Evolutionary conservation across 2,797 vertebrate species (phyloP), one percentile per base, ranked within the genome.

Genomic region (Ptychadena robeensis): DNA sequence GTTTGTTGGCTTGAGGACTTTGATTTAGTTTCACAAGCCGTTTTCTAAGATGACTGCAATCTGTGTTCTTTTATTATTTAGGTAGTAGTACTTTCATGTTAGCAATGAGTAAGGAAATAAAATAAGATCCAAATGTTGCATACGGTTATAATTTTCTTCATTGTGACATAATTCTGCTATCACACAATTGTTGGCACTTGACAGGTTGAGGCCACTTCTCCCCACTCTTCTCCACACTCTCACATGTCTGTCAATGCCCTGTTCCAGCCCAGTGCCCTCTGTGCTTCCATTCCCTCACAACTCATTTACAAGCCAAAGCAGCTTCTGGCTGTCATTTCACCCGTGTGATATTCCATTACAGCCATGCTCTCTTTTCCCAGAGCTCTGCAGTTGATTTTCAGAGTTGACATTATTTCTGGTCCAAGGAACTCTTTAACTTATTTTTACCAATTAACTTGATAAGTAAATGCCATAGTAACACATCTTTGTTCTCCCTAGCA

Each of bases 231-330:
- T 44, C 32, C 38, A 67, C 57, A 38, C 44, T 66, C 77, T 74
- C 37, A 35, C 30, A 68, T 64, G 76, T 71, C 64, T 85, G 82
- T 85, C 82, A 85, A 59, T 34, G 61, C 35, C 71, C 53, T 37
- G 82, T 85, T 85, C 82, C 82, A 79, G 64, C 35, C 72, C 72
- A 85, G 48, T 75, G 78, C 82, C 44, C 72, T 75, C 71, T 65
- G 65, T 75, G 72, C 72, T 85, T 80, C 78, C 65, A 79, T 83
- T 83, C 71, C 76, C 63, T 61, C 76, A 79, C 34, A 85, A 75
- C 82, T 85, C 71, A 85, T 85, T 85, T 85, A 85, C 82, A 85
- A 85, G 78, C 82, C 82, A 85, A 85, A 85, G 64, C 82, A 85
- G 82, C 71, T 85, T 70, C 82, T 80, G 71, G 82, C 82, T 85